Evolutionary conservation across 2,888 invertebrate genomes (phyloP).

Genomic region (Lasiommata megera): DNA sequence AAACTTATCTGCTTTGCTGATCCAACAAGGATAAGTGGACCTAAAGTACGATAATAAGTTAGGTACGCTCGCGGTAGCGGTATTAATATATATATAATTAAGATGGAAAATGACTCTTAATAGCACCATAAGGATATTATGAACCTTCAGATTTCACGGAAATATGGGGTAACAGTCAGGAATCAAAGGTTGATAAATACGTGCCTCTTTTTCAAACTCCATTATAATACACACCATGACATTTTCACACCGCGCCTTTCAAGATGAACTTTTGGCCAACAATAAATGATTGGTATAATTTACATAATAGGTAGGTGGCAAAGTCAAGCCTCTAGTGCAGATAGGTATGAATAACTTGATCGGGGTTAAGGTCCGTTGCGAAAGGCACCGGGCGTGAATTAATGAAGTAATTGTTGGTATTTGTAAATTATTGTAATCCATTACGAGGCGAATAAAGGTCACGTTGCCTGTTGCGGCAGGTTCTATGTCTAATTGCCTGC

Average conservation of each 20-base stretch:
- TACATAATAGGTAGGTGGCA: background rate
- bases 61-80: too few species aligned
- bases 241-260: background rate
- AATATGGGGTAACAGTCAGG: too few species aligned
- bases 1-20: too few species aligned
- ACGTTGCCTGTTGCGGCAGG: background rate
- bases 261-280: slow-evolving; percentile 3
- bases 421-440: slow-evolving; percentile 14
- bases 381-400: slow-evolving; percentile 12
- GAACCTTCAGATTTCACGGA: too few species aligned
- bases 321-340: background rate
- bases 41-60: too few species aligned
- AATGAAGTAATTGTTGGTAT: slow-evolving; percentile 15
- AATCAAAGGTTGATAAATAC: too few species aligned
- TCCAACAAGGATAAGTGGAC: too few species aligned
- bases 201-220: background rate
- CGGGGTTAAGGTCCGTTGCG: slow-evolving; percentile 21
- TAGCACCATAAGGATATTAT: too few species aligned
- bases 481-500: too few species aligned
- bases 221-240: background rate
- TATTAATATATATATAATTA: too few species aligned
- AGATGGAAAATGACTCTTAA: too few species aligned
- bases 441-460: slow-evolving; percentile 10
- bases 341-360: background rate
- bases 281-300: slow-evolving; percentile 1